Evolutionary conservation across 2,113 vertebrate genomes (phyloP).

Genomic region (Azemiops feae): DNA sequence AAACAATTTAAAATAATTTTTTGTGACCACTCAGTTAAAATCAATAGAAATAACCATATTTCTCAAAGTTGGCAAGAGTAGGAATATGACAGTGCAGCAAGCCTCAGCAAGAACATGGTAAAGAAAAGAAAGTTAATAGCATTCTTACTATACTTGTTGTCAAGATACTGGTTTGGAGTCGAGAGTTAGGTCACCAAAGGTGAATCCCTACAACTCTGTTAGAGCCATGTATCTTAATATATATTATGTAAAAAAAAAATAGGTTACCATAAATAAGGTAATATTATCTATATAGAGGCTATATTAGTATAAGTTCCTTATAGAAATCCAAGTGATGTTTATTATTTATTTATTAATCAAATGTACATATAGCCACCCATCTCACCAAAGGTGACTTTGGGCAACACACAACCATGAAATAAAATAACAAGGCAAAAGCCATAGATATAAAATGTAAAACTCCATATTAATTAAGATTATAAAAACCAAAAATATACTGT

Average conservation of each 20-base stretch:
- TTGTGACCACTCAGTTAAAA: slow-evolving; percentile 26
- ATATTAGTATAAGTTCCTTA: background rate
- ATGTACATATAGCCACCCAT: background rate
- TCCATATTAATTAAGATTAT: background rate
- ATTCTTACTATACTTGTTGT: background rate
- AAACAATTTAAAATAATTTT: slow-evolving; percentile 58
- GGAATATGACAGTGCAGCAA: background rate
- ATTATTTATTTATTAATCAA: background rate
- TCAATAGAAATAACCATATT: slow-evolving; percentile 28
- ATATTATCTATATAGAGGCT: background rate
- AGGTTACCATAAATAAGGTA: background rate
- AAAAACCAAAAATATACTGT: background rate
- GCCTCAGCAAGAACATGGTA: background rate
- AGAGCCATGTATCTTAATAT: background rate
- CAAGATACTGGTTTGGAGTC: background rate
- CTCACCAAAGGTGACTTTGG: too few relatives aligned
- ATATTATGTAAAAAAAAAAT: background rate
- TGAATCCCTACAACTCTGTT: background rate
- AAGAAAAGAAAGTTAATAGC: background rate
- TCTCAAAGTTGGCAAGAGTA: slow-evolving; percentile 19
- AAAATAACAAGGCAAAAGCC: background rate
- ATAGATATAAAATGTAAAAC: background rate
- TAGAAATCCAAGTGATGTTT: background rate
- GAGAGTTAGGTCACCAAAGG: slow-evolving; percentile 4
- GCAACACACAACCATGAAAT: background rate